Evolutionary conservation across 2,113 vertebrate genomes (phyloP), one percentile per base, ranked within the genome.

Genomic region (Probosciger aterrimus): DNA sequence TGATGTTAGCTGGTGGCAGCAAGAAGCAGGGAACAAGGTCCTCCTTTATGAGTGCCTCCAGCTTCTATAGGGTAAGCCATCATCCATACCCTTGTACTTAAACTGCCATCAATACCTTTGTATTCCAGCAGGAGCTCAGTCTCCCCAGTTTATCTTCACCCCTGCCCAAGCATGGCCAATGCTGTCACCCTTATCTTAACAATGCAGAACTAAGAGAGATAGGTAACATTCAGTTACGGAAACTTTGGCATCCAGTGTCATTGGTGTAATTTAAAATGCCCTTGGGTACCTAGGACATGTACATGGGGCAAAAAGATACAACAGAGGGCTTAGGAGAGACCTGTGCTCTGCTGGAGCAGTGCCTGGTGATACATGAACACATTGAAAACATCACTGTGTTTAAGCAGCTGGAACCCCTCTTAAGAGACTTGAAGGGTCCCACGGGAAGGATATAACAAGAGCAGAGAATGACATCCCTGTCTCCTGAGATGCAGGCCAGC

Each of bases 11-110:
- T 88, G 33, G 67, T 70, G 64, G 67, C 62, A n/a, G 59, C 47
- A 96, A 97, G 92, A 97, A 94, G 68, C 86, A 95, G 74, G 93
- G 97, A 69, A 95, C 86, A 85, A 69, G 75, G 2, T 93, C 93
- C 30, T 96, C 95, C 39, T 96, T 95, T 73, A 93, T 88, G 93
- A 96, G 92, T 7, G 81, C 92, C 35, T 97, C 90, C 69, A 94
- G 65, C 23, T 96, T 94, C 92, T 93, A 92, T 50, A 83, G 94
- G 78, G 78, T 95, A 64, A 96, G 89, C 14, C 30, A 65, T 19
- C 52, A 70, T 28, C 59, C 18, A 4, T 77, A 37, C 47, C 73
- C 74, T 73, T n/a, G 27, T 24, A 71, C 22, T 59, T 27, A 46
- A 63, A 35, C 37, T 41, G 33, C 44, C 49, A 11, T 12, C 43